Evolutionary conservation across 2,888 invertebrate genomes (phyloP).

Genomic region (Caenorhabditis sinica): DNA sequence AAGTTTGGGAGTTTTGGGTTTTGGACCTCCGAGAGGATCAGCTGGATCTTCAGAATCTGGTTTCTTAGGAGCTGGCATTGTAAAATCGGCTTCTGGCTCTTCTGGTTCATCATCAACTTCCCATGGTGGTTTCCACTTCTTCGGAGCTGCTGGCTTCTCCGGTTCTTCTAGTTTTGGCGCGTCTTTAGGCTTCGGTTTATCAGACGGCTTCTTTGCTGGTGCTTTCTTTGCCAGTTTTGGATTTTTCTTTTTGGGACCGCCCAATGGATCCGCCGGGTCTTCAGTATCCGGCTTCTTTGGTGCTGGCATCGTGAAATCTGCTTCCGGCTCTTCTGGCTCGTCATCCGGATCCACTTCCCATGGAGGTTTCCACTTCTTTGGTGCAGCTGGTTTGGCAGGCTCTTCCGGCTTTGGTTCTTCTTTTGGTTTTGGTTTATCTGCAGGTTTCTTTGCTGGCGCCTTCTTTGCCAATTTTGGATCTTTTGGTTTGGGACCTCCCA

Average conservation of each 20-base stretch:
- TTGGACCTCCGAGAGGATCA: conserved; percentile 59
- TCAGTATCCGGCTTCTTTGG: conserved; percentile 60
- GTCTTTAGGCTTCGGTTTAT: conserved; percentile 40
- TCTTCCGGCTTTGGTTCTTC: conserved; percentile 37
- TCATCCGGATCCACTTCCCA: conserved; percentile 63
- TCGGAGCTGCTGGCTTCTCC: conserved; percentile 55
- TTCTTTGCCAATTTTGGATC: conserved; percentile 59
- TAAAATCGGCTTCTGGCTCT: conserved; percentile 65
- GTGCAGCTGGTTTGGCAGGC: conserved; percentile 42
- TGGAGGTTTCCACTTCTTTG: conserved; percentile 63
- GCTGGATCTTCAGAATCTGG: conserved; percentile 69
- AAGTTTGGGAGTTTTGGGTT: conserved; percentile 54
- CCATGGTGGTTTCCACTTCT: conserved; percentile 64
- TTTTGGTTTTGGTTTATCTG: conserved; percentile 51
- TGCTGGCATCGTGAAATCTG: conserved; percentile 54
- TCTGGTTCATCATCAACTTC: conserved; percentile 60
- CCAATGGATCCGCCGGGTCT: conserved; percentile 60
- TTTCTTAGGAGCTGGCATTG: conserved; percentile 64
- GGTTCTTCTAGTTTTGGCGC: conserved; percentile 38
- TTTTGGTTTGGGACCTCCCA: conserved; percentile 60
- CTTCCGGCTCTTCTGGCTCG: conserved; percentile 58
- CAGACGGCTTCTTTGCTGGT: conserved; percentile 38
- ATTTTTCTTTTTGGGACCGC: conserved; percentile 63
- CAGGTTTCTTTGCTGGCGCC: too few species aligned
- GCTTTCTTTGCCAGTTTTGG: conserved; percentile 61